These are phyloP conservation scores for Eulemur rubriventer DNA, from an alignment of 2,797 vertebrate species.

Conservation along the genomic window DNA sequence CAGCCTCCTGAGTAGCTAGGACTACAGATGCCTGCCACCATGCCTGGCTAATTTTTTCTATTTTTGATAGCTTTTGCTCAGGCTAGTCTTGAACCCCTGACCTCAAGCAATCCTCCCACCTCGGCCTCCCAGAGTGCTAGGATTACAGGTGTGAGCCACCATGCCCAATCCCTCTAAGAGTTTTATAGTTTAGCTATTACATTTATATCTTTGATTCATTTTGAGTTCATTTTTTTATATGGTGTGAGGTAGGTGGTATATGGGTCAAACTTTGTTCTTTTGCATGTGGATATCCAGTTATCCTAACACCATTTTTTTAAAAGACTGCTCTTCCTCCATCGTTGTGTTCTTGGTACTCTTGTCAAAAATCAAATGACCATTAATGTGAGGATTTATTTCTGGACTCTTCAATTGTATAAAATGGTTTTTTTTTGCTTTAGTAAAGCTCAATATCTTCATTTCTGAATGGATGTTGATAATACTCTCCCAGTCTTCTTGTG, in stretches of 20 bases:
- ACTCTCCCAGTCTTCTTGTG: neutral
- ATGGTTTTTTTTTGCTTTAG: neutral
- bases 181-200: neutral
- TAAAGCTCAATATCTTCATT: slow-evolving; percentile 18
- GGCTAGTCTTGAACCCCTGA: neutral
- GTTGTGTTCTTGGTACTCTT: neutral
- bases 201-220: neutral
- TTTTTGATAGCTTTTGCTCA: neutral
- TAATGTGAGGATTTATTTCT: slow-evolving; percentile 11
- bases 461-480: slow-evolving; percentile 1
- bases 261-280: neutral
- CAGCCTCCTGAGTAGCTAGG: neutral
- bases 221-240: slow-evolving; percentile 2
- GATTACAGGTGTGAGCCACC: neutral
- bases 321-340: neutral
- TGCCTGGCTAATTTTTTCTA: neutral
- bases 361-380: slow-evolving; percentile 12
- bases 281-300: neutral
- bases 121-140: neutral
- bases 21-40: neutral
- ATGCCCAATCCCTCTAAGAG: too few relatives aligned
- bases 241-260: neutral
- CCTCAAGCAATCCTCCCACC: neutral
- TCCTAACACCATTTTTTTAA: neutral
- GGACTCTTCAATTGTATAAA: neutral